These are phyloP conservation scores for Alexandromys fortis DNA, from an alignment of 2,113 vertebrate genomes.

Conservation along the genomic window DNA sequence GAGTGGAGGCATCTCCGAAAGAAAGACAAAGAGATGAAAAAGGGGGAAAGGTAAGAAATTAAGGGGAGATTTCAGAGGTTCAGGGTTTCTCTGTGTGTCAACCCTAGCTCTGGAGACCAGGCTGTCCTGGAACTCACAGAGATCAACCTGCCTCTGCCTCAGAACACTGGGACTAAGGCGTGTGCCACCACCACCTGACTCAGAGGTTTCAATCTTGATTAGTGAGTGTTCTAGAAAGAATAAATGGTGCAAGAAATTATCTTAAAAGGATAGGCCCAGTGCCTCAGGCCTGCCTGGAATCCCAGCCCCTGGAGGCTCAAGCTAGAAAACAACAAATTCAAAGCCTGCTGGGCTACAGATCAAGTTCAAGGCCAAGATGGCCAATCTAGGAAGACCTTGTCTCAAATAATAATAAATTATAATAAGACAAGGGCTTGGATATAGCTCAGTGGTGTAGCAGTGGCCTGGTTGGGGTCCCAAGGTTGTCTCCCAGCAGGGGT, in stretches of 20 bases:
- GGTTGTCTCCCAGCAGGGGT: not conserved
- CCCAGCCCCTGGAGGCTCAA: not conserved
- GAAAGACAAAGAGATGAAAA: no score
- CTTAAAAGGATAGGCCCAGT: fast-evolving
- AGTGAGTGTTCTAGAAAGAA: not conserved
- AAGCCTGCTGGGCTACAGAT: not conserved
- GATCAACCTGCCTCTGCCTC: not conserved
- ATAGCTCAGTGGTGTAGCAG: not conserved
- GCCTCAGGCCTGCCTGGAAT: not conserved
- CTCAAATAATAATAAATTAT: not conserved
- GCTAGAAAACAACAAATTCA: not conserved
- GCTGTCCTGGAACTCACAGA: not conserved
- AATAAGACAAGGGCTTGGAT: no score
- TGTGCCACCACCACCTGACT: not conserved
- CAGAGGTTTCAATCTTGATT: fast-evolving
- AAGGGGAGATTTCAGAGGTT: not conserved
- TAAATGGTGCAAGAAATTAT: no score
- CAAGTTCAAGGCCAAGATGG: not conserved
- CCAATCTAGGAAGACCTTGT: not conserved
- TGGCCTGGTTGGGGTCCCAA: not conserved
- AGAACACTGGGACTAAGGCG: not conserved
- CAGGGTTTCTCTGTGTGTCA: not conserved
- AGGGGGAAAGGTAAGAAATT: fast-evolving
- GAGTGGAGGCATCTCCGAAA: not conserved
- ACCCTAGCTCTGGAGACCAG: not conserved